Conservation (phyloP, 2,113 vertebrate genomes). For the Hippocampus guttulatus region DNA sequence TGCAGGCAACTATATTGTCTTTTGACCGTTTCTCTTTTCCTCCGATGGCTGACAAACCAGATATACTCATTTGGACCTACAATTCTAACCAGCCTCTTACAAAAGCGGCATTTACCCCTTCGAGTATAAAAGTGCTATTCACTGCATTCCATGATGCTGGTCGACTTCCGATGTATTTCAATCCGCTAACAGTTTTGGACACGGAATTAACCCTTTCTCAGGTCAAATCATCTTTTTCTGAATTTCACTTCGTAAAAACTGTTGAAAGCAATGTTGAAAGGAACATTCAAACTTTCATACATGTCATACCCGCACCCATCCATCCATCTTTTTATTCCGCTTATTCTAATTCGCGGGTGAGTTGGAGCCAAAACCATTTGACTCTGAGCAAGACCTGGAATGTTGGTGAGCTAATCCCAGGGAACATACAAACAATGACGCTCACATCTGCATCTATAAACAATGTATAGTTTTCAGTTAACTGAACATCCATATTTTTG, state of each 20-base stretch:
- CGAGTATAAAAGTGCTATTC: neutral
- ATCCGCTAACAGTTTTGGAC: neutral
- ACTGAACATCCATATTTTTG: neutral
- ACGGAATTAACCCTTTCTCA: neutral
- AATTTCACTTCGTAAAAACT: no score
- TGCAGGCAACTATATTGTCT: conserved; percentile 12
- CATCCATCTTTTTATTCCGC: neutral
- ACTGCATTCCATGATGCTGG: neutral
- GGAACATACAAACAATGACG: neutral
- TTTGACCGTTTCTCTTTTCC: conserved; percentile 1
- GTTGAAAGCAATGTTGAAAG: neutral
- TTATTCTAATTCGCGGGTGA: no score
- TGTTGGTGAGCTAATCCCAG: neutral
- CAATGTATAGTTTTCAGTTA: neutral
- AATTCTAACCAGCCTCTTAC: neutral
- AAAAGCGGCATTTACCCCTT: neutral
- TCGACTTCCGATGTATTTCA: neutral
- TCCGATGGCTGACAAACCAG: neutral
- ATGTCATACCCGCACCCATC: neutral
- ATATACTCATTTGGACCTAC: neutral
- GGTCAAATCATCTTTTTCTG: no score
- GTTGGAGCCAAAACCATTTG: no score
- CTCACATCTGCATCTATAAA: neutral
- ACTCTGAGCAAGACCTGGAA: no score
- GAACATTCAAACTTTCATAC: no score